phyloP scores from a whole-genome alignment of 2,888 invertebrate species.

The Spilosoma lubricipeda region DNA sequence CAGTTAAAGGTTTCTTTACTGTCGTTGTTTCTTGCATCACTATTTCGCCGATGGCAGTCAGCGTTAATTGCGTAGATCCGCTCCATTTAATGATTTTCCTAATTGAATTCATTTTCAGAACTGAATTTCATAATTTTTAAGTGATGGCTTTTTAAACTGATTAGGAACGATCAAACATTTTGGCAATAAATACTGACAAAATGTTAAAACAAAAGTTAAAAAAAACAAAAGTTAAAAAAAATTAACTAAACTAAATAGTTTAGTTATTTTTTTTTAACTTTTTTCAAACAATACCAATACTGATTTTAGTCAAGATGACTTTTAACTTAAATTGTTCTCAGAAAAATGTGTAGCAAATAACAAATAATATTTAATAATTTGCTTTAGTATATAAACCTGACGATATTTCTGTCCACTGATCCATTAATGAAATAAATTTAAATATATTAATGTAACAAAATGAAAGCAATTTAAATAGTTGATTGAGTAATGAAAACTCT shows the following conservation, averaged over 20 bases:
- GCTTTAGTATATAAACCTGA: too few relatives aligned
- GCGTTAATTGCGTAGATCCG: slow-evolving; percentile 54
- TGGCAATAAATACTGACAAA: neutral
- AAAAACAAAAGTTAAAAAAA: too few relatives aligned
- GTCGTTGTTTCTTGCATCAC: slow-evolving; percentile 22
- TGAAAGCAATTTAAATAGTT: too few relatives aligned
- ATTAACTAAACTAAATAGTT: too few relatives aligned
- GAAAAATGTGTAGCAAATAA: too few relatives aligned
- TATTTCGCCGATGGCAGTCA: slow-evolving; percentile 29
- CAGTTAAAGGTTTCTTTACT: neutral
- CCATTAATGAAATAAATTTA: too few relatives aligned
- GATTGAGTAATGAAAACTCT: too few relatives aligned
- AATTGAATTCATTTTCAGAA: slow-evolving; percentile 57
- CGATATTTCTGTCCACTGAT: too few relatives aligned
- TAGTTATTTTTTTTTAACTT: neutral
- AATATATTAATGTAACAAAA: too few relatives aligned
- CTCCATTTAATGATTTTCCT: slow-evolving; percentile 57
- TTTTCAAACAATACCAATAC: neutral
- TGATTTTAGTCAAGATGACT: neutral
- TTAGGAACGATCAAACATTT: neutral
- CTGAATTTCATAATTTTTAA: slow-evolving; percentile 29
- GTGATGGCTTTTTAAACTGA: neutral
- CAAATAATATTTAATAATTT: too few relatives aligned
- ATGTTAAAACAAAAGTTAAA: too few relatives aligned
- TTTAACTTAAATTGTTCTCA: neutral